Evolutionary conservation across 1,140 invertebrate species (phyloP).

Genomic region (Eriosoma lanigerum): DNA sequence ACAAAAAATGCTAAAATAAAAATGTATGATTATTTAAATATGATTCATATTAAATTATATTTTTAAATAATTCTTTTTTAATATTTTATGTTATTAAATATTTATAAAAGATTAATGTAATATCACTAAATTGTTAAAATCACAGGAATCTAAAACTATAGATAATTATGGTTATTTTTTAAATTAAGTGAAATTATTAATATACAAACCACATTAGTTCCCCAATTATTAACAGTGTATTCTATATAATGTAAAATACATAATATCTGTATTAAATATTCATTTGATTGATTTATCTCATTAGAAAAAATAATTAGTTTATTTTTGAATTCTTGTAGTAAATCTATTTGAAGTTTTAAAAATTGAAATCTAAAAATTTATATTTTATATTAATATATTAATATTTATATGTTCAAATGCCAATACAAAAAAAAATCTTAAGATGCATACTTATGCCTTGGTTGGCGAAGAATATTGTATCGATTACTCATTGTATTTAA

Average conservation of each 20-base stretch:
- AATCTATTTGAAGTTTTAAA: slow-evolving; percentile 80
- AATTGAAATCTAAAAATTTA: slow-evolving; percentile 71
- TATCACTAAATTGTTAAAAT: too few species aligned
- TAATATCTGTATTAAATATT: slow-evolving; percentile 69
- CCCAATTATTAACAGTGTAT: slow-evolving; percentile 82
- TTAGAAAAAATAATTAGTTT: slow-evolving; percentile 71
- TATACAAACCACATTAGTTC: slow-evolving; percentile 72
- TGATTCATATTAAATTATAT: neutral
- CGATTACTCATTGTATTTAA: slow-evolving; percentile 84
- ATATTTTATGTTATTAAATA: neutral
- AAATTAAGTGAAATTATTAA: too few species aligned
- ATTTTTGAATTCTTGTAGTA: slow-evolving; percentile 86
- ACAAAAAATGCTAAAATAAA: slow-evolving; percentile 73
- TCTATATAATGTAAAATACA: slow-evolving; percentile 82
- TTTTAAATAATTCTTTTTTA: neutral
- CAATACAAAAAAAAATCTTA: too few species aligned
- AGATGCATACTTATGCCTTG: slow-evolving; percentile 70
- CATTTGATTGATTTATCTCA: slow-evolving; percentile 63
- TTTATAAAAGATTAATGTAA: too few species aligned
- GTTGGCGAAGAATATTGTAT: slow-evolving; percentile 79
- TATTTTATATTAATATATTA: too few species aligned
- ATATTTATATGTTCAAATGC: too few species aligned
- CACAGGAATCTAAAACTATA: too few species aligned
- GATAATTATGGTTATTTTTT: too few species aligned
- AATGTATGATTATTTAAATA: slow-evolving; percentile 35